These are phyloP conservation scores for Liodrosophila aerea DNA, from an alignment of 2,888 invertebrate genomes.

Conservation along the genomic window DNA sequence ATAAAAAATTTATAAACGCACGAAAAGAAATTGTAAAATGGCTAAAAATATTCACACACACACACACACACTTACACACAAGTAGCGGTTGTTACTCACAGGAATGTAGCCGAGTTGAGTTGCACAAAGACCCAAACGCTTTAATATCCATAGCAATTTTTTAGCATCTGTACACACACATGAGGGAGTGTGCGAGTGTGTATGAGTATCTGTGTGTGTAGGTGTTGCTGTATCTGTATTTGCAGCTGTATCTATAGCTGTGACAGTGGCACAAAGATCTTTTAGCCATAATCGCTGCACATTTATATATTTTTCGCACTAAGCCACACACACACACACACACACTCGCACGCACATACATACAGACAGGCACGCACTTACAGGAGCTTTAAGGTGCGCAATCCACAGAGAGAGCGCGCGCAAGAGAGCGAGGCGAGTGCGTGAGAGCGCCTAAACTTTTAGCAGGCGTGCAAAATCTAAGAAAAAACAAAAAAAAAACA, in stretches of 20 bases:
- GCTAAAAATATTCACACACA: conserved; percentile 42
- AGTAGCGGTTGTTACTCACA: conserved; percentile 26
- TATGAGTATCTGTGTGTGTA: conserved; percentile 18
- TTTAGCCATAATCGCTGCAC: conserved; percentile 73
- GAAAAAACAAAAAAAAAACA: conserved; percentile 27
- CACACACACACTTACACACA: conserved; percentile 3
- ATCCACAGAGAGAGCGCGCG: conserved; percentile 3
- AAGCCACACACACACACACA: conserved; percentile 31
- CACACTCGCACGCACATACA: conserved; percentile 15
- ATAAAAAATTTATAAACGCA: conserved; percentile 56
- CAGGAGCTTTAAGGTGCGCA: conserved; percentile 65
- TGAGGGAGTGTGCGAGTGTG: neutral
- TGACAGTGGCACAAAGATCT: conserved; percentile 57
- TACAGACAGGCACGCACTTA: conserved; percentile 3
- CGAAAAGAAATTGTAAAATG: conserved; percentile 26
- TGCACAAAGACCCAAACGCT: conserved; percentile 23
- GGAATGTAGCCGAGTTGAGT: conserved; percentile 24
- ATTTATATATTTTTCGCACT: conserved; percentile 64
- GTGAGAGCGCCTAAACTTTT: conserved; percentile 63
- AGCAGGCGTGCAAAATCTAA: conserved; percentile 65
- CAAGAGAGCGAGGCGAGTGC: conserved; percentile 17
- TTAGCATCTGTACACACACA: conserved; percentile 29
- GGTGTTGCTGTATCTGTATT: conserved; percentile 13
- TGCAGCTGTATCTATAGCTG: conserved; percentile 36
- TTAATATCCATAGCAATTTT: conserved; percentile 51